These are phyloP conservation scores for Rhyacichthys aspro DNA, from an alignment of 2,797 vertebrate species.

Conservation along the genomic window DNA sequence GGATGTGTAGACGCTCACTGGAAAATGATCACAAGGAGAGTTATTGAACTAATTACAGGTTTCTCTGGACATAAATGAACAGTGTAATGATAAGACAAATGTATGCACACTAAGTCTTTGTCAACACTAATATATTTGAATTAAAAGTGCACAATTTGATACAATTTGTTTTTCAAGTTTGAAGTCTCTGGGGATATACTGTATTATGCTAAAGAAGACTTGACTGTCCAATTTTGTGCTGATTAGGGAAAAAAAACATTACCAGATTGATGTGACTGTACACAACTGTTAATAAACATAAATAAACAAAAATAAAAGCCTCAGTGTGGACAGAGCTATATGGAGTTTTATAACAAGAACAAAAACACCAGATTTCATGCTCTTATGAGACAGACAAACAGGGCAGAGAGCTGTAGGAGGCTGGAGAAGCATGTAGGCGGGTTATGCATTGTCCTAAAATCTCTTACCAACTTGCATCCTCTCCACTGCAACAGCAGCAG, in stretches of 20 bases:
- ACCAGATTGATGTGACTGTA: too few species aligned
- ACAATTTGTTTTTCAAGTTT: too few species aligned
- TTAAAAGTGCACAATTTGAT: too few species aligned
- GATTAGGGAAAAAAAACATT: slow-evolving; percentile 1
- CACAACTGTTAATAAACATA: neutral
- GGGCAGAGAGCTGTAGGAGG: slow-evolving; percentile 32
- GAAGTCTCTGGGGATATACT: too few species aligned
- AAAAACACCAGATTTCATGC: slow-evolving; percentile 12
- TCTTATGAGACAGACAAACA: slow-evolving; percentile 37
- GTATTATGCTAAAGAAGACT: too few species aligned
- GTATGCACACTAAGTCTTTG: neutral
- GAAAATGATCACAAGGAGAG: neutral
- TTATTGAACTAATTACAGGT: neutral
- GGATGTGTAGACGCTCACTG: slow-evolving; percentile 95
- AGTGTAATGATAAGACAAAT: neutral
- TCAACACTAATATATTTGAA: neutral
- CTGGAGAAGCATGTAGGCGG: slow-evolving; percentile 9
- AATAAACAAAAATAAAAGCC: neutral
- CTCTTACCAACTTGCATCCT: slow-evolving; percentile 86
- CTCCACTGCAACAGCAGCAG: slow-evolving; percentile 76
- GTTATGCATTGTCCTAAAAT: slow-evolving; percentile 41
- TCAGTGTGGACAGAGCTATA: too few species aligned
- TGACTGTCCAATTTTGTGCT: neutral
- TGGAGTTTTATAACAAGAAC: neutral
- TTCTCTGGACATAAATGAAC: neutral